Evolutionary conservation across 1,140 invertebrate genomes (phyloP).

Genomic region (Bombus breviceps): DNA sequence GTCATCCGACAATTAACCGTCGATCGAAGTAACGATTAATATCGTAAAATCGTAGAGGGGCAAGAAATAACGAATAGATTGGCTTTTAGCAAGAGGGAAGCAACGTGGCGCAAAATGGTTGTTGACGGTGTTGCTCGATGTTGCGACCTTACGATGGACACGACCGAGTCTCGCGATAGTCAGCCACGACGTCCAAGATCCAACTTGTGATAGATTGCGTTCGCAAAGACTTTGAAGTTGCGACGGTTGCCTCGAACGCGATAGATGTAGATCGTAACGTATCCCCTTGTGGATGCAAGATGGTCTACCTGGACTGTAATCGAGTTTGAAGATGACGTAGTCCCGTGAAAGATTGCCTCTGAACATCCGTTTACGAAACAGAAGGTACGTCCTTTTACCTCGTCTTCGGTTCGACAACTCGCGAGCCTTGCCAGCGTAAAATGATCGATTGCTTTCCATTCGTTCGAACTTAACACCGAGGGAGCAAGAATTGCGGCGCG

Average conservation of each 20-base stretch:
- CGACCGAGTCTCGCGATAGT: neutral
- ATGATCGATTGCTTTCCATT: conserved; percentile 1
- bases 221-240: neutral
- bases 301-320: neutral
- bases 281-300: neutral
- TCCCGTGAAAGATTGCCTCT: neutral
- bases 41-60: too few relatives aligned
- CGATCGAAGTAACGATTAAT: neutral
- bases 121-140: neutral
- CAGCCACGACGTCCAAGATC: neutral
- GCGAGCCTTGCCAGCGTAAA: neutral
- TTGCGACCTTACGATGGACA: neutral
- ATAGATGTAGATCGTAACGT: neutral
- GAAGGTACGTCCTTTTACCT: neutral
- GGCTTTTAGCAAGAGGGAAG: too few relatives aligned
- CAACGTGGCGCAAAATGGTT: too few relatives aligned
- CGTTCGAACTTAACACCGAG: neutral
- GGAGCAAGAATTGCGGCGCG: too few relatives aligned
- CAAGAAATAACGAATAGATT: too few relatives aligned
- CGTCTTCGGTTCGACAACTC: neutral
- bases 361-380: conserved; percentile 13
- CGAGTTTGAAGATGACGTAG: neutral
- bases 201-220: neutral
- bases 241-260: neutral
- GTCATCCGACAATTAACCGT: neutral